Percentiles rank a stretch among this genome's conserved stretches.
phyloP scores from a whole-genome alignment of 2,113 vertebrate genomes.

The Hippocampus guttulatus region DNA sequence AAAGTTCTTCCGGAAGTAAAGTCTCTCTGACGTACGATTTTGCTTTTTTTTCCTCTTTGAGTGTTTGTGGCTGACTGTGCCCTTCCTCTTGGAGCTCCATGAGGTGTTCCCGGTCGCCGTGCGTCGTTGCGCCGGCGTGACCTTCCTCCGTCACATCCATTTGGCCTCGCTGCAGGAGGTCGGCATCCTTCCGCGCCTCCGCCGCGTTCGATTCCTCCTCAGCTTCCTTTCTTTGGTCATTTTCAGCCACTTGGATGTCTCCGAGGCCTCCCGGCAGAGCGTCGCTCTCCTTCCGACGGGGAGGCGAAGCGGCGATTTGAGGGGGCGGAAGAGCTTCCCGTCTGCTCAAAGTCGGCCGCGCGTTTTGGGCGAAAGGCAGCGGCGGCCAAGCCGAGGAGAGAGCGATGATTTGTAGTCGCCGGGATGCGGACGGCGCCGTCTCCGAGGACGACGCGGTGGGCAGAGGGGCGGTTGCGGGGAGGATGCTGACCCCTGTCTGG shows the following conservation, averaged over 20 bases:
- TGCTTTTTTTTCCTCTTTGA: constrained; percentile 10
- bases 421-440: constrained; percentile 62
- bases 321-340: constrained; percentile 38
- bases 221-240: constrained; percentile 44
- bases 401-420: constrained; percentile 73
- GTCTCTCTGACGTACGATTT: constrained; percentile 6
- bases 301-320: constrained; percentile 38
- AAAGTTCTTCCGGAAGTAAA: neutral
- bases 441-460: constrained; percentile 37
- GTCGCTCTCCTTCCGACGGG: constrained; percentile 31
- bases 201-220: constrained; percentile 24
- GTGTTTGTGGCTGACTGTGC: neutral
- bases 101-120: constrained; percentile 12
- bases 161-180: neutral
- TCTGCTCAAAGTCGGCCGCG: constrained; percentile 30
- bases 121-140: constrained; percentile 4
- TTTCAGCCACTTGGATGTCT: neutral
- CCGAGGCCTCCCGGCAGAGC: constrained; percentile 17
- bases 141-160: constrained; percentile 53
- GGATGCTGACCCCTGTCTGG: constrained; percentile 35
- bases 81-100: constrained; percentile 28
- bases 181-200: neutral
- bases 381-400: constrained; percentile 65
- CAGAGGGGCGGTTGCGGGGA: constrained; percentile 35
- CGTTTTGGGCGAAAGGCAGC: constrained; percentile 21